phyloP scores from a whole-genome alignment of 2,113 vertebrate species.

The Ceuthmochares aereus region DNA sequence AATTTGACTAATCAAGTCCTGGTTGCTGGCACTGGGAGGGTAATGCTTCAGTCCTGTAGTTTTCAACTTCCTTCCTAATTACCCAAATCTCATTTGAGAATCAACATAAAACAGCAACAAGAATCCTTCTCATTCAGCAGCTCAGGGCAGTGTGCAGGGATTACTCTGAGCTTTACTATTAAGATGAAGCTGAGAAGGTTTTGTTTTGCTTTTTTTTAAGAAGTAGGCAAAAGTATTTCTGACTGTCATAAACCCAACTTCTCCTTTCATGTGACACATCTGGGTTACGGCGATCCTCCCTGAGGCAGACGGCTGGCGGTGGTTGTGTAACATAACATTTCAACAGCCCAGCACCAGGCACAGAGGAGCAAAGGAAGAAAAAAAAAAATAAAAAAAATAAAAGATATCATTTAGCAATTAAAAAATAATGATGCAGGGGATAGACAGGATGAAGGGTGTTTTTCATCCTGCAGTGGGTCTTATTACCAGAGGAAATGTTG shows the following conservation, averaged over 20 bases:
- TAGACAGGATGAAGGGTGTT: not conserved
- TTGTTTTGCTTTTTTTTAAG: not conserved
- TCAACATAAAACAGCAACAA: not conserved
- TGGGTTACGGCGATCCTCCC: slow-evolving; percentile 38
- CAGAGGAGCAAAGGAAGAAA: not conserved
- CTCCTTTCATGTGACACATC: slow-evolving; percentile 63
- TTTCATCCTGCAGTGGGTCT: not conserved
- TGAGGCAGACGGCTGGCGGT: not conserved
- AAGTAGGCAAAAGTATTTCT: slow-evolving; percentile 15
- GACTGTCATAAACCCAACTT: not conserved
- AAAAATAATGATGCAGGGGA: not conserved
- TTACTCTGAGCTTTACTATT: not conserved
- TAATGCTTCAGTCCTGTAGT: not conserved
- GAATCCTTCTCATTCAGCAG: not conserved
- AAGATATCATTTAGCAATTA: not conserved
- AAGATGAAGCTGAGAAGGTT: not conserved
- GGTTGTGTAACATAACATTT: not conserved
- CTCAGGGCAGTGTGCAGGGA: not conserved
- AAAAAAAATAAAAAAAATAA: not conserved
- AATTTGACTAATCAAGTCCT: not conserved
- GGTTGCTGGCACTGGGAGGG: fast-evolving
- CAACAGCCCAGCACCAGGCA: not conserved
- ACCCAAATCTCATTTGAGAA: not conserved
- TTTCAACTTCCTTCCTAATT: not conserved
- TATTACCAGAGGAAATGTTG: not conserved